Percentiles rank a stretch among this genome's conserved stretches.
phyloP scores from a whole-genome alignment of 2,888 invertebrate species.

The Conchocele bisecta region DNA sequence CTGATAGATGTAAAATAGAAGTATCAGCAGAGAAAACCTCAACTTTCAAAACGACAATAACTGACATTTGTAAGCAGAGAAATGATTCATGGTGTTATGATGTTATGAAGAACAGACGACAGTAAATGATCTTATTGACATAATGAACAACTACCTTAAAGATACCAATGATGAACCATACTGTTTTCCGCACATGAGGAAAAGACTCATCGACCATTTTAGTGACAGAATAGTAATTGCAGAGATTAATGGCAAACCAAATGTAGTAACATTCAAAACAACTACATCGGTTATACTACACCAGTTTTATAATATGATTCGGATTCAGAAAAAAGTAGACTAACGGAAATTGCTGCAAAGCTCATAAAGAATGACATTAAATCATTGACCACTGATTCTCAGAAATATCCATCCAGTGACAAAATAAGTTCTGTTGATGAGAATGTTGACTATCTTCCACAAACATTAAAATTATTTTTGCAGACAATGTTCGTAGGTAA shows the following conservation, averaged over 20 bases:
- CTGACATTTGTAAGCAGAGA: constrained; percentile 8
- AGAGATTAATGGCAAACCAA: constrained; percentile 41
- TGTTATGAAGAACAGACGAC: constrained; percentile 14
- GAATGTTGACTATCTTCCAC: neutral
- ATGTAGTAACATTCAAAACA: constrained; percentile 41
- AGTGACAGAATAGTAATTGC: constrained; percentile 47
- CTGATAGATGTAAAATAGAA: neutral
- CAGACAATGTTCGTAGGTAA: neutral
- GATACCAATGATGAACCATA: constrained; percentile 3
- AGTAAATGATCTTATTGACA: constrained; percentile 1
- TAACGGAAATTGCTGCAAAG: constrained; percentile 50
- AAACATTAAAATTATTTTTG: neutral
- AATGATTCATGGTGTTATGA: constrained; percentile 23
- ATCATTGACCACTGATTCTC: neutral
- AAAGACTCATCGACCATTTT: constrained; percentile 37
- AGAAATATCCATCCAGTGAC: constrained; percentile 2
- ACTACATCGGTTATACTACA: constrained; percentile 43
- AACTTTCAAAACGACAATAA: constrained; percentile 8
- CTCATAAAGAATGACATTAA: constrained; percentile 56
- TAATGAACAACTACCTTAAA: neutral
- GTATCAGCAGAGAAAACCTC: neutral
- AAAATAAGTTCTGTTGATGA: constrained; percentile 1
- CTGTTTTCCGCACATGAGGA: constrained; percentile 28
- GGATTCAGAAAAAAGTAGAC: constrained; percentile 30
- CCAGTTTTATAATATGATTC: constrained; percentile 29